Evolutionary conservation across 2,797 vertebrate genomes (phyloP).

Genomic region (Sebastes matsubarae): DNA sequence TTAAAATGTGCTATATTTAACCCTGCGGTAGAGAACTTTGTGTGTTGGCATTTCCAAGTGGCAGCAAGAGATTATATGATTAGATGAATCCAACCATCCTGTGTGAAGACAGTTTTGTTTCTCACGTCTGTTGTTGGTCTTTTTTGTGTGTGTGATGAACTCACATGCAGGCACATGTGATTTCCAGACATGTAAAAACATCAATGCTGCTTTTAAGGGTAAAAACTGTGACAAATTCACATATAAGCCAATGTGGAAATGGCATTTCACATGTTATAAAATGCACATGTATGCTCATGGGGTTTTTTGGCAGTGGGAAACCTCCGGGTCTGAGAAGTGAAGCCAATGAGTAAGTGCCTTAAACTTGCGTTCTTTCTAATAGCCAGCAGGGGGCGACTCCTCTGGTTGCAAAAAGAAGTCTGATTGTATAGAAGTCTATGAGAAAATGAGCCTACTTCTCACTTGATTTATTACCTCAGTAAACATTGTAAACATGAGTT

Average conservation of each 20-base stretch:
- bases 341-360: too few species aligned
- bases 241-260: not conserved
- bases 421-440: too few species aligned
- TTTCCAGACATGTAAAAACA: not conserved
- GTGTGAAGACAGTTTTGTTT: not conserved
- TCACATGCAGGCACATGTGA: not conserved
- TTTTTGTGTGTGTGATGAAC: not conserved
- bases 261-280: not conserved
- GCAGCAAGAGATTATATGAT: slow-evolving; percentile 5
- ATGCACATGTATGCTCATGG: not conserved
- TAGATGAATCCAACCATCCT: slow-evolving; percentile 1
- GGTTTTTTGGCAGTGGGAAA: not conserved
- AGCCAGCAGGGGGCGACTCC: too few species aligned
- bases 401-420: too few species aligned
- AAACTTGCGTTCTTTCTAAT: too few species aligned
- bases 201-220: not conserved
- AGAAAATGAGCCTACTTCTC: too few species aligned
- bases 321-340: too few species aligned
- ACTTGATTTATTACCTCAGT: too few species aligned
- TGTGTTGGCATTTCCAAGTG: slow-evolving; percentile 24
- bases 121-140: not conserved
- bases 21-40: slow-evolving; percentile 29
- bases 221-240: not conserved
- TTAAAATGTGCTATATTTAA: slow-evolving; percentile 59
- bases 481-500: too few species aligned